Evolutionary conservation across 1,140 invertebrate genomes (phyloP), one percentile per base, ranked within the genome.

Genomic region (Pseudomyrmex pallidus): DNA sequence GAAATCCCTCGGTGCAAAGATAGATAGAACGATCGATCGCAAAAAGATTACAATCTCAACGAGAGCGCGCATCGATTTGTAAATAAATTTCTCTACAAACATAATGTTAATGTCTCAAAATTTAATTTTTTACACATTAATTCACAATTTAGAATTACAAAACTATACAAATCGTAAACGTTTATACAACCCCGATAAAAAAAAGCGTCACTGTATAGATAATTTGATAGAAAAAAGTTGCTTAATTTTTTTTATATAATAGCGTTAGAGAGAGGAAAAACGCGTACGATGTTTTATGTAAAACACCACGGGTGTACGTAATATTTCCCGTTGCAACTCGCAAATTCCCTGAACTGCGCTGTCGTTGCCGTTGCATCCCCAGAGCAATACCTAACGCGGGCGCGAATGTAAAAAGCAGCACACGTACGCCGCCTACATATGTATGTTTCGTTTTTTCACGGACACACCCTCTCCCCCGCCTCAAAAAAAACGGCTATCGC

Each of bases 1-100:
- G 76, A 56, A 80, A 80, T 80, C 66, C 54, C 76, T 80, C 76
- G 50, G 66, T 20, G 66, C n/a, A 59, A 80, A 70, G 66, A 50
- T 80, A 59, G 46, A 12, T 70, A 46, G 59, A 48, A 59, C 76
- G 76, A 70, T 80, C 76, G 67, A 80, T 80, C 54, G 54, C 35
- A 59, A 50, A 59, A 48, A 78, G 62, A 77, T 67, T 64, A 17
- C 54, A 54, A 70, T 72, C 59, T 44, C 54, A 48, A 78, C 25
- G 44, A 7, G 52, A 25, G n/a, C 20, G 63, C 46, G 52, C 63
- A 68, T 25, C 48, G 25, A 77, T 77, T 66, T 77, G 10, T 66
- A 66, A 54, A 67, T 77, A 54, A 44, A 44, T 77, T 61, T 77
- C 59, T 63, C 1, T 20, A 25, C 7, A 59, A 52, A 15, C 44